phyloP scores from a whole-genome alignment of 2,888 invertebrate species.

The Pachliopta kotzebuea region DNA sequence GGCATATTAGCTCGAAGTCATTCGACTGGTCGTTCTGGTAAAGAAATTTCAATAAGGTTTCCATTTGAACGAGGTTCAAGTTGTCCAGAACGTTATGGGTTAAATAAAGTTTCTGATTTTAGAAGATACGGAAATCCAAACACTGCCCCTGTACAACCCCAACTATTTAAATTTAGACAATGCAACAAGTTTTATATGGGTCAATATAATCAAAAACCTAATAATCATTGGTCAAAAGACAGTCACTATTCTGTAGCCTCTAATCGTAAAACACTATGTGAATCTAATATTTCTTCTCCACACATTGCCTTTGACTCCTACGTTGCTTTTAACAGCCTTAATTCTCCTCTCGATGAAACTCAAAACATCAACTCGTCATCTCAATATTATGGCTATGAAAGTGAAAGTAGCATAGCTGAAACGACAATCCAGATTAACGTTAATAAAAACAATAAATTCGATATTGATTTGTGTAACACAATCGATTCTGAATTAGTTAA shows the following conservation, averaged over 20 bases:
- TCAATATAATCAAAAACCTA: background rate
- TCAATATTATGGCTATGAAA: constrained; percentile 77
- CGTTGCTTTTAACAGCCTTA: constrained; percentile 6
- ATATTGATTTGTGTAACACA: constrained; percentile 36
- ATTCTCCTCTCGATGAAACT: constrained; percentile 9
- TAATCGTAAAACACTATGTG: constrained; percentile 4
- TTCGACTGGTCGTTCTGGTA: constrained; percentile 52
- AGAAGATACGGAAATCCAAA: constrained; percentile 25
- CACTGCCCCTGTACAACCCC: constrained; percentile 29
- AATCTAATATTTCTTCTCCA: constrained; percentile 15
- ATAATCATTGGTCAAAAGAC: constrained; percentile 4
- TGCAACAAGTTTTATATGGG: background rate
- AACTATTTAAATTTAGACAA: constrained; percentile 5
- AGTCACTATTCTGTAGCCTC: background rate
- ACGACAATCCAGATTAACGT: constrained; percentile 73
- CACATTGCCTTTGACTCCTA: constrained; percentile 14
- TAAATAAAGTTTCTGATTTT: constrained; percentile 30
- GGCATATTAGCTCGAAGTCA: constrained; percentile 58
- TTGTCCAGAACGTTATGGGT: constrained; percentile 56
- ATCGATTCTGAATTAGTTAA: constrained; percentile 7
- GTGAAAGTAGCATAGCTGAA: constrained; percentile 74
- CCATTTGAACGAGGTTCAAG: constrained; percentile 59
- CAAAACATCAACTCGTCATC: constrained; percentile 38
- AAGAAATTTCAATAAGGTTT: constrained; percentile 47
- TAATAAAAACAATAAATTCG: constrained; percentile 52